Evolutionary conservation across 1,140 invertebrate genomes (phyloP).

Genomic region (Drosophila leontia): DNA sequence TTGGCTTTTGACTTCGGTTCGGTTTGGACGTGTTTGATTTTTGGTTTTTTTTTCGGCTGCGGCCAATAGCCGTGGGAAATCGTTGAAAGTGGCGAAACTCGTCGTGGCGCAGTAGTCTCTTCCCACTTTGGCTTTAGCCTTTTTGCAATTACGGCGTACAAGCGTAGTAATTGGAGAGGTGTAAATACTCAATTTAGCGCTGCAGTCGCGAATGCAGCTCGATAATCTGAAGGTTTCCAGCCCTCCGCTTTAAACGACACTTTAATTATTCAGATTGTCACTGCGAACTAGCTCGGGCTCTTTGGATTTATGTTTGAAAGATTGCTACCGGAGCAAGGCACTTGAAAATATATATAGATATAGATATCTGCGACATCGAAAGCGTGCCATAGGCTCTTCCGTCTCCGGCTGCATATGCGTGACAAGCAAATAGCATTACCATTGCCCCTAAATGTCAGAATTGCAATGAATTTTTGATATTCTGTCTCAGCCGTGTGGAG

Average conservation of each 20-base stretch:
- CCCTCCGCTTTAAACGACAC: conserved; percentile 26
- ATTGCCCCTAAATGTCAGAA: conserved; percentile 42
- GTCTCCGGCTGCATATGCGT: conserved; percentile 60
- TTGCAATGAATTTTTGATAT: conserved; percentile 76
- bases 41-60: conserved; percentile 22
- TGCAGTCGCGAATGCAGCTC: conserved; percentile 58
- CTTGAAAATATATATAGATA: conserved; percentile 26
- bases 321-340: conserved; percentile 1
- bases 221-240: conserved; percentile 70
- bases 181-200: conserved; percentile 43
- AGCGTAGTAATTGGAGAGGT: conserved; percentile 47
- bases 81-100: conserved; percentile 34
- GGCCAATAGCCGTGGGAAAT: conserved; percentile 40
- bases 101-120: neutral
- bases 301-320: conserved; percentile 11
- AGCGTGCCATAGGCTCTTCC: conserved; percentile 10
- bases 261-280: conserved; percentile 59
- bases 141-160: conserved; percentile 30
- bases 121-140: conserved; percentile 6
- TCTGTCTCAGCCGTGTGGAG: conserved; percentile 6
- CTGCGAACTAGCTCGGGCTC: neutral
- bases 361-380: conserved; percentile 12
- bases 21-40: conserved; percentile 57
- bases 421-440: conserved; percentile 44
- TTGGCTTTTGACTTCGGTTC: conserved; percentile 74